phyloP scores from a whole-genome alignment of 2,888 invertebrate genomes.

The Coleophora deauratella region DNA sequence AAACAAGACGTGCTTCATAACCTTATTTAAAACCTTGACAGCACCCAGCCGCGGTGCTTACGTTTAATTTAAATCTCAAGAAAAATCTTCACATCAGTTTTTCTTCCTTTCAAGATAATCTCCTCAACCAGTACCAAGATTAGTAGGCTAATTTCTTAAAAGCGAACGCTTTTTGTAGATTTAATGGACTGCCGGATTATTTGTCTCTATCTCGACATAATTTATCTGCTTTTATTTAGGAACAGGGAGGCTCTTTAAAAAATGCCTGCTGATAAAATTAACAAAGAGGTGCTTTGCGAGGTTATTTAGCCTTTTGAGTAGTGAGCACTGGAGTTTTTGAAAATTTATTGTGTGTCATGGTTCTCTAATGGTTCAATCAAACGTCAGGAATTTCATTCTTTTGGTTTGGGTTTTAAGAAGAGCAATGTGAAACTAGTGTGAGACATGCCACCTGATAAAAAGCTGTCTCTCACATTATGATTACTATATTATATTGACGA shows the following conservation, averaged over 20 bases:
- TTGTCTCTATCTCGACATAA: conserved; percentile 47
- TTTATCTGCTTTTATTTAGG: conserved; percentile 51
- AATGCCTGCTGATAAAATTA: conserved; percentile 40
- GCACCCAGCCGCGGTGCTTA: neutral
- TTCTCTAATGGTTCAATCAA: too few species aligned
- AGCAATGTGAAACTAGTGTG: too few species aligned
- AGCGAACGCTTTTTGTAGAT: conserved; percentile 55
- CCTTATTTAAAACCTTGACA: too few species aligned
- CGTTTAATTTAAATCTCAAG: conserved; percentile 7
- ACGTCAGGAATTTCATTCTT: too few species aligned
- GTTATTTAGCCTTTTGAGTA: conserved; percentile 21
- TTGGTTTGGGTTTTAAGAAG: too few species aligned
- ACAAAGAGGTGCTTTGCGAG: conserved; percentile 24
- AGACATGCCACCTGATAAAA: too few species aligned
- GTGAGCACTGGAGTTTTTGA: neutral
- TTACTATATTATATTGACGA: too few species aligned
- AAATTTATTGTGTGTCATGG: neutral
- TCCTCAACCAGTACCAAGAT: conserved; percentile 42
- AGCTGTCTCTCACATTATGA: too few species aligned
- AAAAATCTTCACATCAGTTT: conserved; percentile 17
- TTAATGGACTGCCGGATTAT: conserved; percentile 59
- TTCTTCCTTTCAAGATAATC: conserved; percentile 32
- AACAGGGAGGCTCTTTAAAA: conserved; percentile 34
- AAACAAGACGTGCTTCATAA: too few species aligned
- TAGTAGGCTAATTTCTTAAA: conserved; percentile 61